A percentile compares a stretch with the other conserved stretches of the same genome.
These are phyloP conservation scores for Ceratoteleas bidentatus DNA, from an alignment of 1,140 invertebrate genomes.

Conservation along the genomic window DNA sequence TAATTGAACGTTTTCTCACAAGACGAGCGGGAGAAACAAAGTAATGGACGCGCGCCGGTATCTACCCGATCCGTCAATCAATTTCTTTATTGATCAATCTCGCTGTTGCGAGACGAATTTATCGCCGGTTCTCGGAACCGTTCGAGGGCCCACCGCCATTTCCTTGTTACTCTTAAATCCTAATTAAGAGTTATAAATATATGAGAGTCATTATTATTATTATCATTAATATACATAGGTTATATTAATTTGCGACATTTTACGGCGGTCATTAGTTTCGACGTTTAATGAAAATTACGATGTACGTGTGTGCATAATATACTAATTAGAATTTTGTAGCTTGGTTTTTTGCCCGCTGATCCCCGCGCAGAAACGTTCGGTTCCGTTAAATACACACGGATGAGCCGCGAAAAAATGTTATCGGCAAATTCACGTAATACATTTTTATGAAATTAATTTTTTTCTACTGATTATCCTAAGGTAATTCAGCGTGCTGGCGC, in stretches of 20 bases:
- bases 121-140: slow-evolving; percentile 51
- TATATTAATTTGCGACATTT: neutral
- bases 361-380: neutral
- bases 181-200: slow-evolving; percentile 19
- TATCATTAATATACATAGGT: neutral
- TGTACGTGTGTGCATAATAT: neutral
- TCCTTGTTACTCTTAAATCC: slow-evolving; percentile 3
- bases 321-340: neutral
- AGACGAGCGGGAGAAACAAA: slow-evolving; percentile 58
- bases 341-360: neutral
- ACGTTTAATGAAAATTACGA: neutral
- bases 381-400: neutral
- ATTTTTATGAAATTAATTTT: slow-evolving; percentile 6
- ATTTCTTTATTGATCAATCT: slow-evolving; percentile 68
- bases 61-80: slow-evolving; percentile 65
- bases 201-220: neutral
- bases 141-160: neutral
- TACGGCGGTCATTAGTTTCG: too few relatives aligned
- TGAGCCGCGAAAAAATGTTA: neutral
- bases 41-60: slow-evolving; percentile 59
- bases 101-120: slow-evolving; percentile 57
- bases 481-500: slow-evolving; percentile 18
- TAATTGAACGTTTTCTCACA: slow-evolving; percentile 80
- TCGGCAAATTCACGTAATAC: slow-evolving; percentile 1
- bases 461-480: slow-evolving; percentile 13